phyloP scores from a whole-genome alignment of 2,797 vertebrate species.

The Setipinna tenuifilis region DNA sequence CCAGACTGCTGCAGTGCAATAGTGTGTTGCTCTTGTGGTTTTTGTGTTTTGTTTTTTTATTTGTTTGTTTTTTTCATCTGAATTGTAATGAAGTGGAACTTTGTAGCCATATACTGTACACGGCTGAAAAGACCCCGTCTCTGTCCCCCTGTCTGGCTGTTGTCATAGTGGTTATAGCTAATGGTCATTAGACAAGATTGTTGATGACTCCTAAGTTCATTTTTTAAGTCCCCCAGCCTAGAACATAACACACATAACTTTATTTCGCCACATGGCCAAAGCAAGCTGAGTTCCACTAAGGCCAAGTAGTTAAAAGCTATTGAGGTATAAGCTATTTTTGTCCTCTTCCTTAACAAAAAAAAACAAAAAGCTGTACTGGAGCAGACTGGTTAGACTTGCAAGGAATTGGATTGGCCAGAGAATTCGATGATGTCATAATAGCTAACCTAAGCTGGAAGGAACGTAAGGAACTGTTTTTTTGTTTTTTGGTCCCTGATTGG shows the following conservation, averaged over 20 bases:
- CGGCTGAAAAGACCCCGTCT: background rate
- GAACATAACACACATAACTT: background rate
- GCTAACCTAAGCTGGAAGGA: constrained; percentile 27
- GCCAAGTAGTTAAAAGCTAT: constrained; percentile 12
- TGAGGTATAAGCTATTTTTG: constrained; percentile 25
- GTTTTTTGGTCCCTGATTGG: background rate
- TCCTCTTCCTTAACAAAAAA: constrained; percentile 25
- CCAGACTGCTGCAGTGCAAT: constrained; percentile 54
- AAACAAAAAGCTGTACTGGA: background rate
- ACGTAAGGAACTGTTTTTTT: background rate
- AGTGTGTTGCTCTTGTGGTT: constrained; percentile 44
- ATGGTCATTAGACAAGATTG: constrained; percentile 33
- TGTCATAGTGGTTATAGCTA: constrained; percentile 40
- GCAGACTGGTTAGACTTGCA: background rate
- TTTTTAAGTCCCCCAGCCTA: background rate
- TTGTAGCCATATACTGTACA: constrained; percentile 40
- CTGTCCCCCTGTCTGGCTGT: constrained; percentile 16
- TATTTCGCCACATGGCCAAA: background rate
- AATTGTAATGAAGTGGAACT: constrained; percentile 41
- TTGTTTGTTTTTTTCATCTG: constrained; percentile 34
- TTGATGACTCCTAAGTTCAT: constrained; percentile 28
- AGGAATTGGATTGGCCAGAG: constrained; percentile 35
- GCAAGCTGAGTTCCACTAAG: background rate
- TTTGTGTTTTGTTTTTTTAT: constrained; percentile 39
- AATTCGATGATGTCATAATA: constrained; percentile 46